phyloP scores from a whole-genome alignment of 2,113 vertebrate species.

The Tragelaphus buxtoni region DNA sequence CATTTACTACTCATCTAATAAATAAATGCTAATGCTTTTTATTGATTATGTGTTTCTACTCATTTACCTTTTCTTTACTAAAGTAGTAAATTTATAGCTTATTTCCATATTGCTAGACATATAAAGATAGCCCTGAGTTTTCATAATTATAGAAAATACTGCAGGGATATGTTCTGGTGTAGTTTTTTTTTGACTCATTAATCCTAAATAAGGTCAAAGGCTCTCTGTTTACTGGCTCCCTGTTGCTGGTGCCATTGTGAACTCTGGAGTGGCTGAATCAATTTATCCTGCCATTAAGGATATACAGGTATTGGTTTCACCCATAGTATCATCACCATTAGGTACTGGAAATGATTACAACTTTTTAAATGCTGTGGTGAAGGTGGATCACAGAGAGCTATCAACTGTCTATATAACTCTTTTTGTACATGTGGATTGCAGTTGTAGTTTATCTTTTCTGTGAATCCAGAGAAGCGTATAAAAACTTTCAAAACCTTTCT shows the following conservation, averaged over 20 bases:
- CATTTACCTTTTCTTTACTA: not conserved
- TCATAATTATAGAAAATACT: not conserved
- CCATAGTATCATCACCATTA: not conserved
- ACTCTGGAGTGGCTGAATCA: not conserved
- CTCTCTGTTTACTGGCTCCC: not conserved
- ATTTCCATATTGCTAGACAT: not conserved
- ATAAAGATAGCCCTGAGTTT: not conserved
- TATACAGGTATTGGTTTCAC: not conserved
- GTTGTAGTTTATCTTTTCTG: not conserved
- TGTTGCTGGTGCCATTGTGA: not conserved
- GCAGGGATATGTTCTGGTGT: not conserved
- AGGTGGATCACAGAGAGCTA: not conserved
- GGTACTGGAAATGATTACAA: not conserved
- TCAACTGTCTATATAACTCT: not conserved
- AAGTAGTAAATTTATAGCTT: not conserved
- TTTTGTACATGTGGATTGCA: not conserved
- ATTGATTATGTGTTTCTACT: not conserved
- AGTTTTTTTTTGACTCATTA: not conserved
- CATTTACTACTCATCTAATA: slow-evolving; percentile 2
- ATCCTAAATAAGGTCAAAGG: not conserved
- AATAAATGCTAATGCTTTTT: not conserved
- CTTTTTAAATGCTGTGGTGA: not conserved
- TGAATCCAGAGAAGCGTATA: not conserved
- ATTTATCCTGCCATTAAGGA: not conserved
- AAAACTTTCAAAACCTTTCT: not conserved